Evolutionary conservation across 2,888 invertebrate species (phyloP), one percentile per base, ranked within the genome.

Genomic region (Spisula solida): DNA sequence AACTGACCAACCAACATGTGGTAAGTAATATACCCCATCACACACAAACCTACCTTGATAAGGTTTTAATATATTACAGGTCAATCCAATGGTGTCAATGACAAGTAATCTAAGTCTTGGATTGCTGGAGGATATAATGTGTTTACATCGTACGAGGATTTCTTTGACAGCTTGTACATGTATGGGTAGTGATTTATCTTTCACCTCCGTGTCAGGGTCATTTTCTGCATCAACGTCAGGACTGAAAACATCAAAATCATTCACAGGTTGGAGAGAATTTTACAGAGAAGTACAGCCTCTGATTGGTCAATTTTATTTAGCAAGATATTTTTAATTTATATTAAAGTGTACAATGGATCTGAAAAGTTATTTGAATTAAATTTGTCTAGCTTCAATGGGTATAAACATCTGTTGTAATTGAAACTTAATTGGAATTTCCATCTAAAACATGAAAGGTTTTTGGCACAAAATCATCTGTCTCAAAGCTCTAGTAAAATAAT

Each of bases 71-170:
- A 93, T 94, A 14, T 78, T 82, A 86, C 94, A 94, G 8, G 94
- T 93, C 84, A 94, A 91, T 12, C 86, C 86, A 4, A 96, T 89
- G 14, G 94, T 94, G 66, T 96, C 95, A 70, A 96, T 87, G 0
- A 95, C 94, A 14, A 95, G 87, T 41, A 96, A 91, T 70, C 95
- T 87, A 18, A 96, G 89, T 16, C 95, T 88, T 8, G 94, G 93
- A 88, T 94, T 93, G 29, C 91, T 91, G 1, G 94, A 93, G 0
- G 95, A 93, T 66, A 96, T 82, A 29, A 96, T 91, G 90, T 96
- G 96, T 85, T 94, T 94, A 87, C 95, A 94, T 85, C 96, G 88
- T n/a, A 92, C 84, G 79, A 96, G 88, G 20, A 96, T 94, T 91
- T 95, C 93, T 85, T 94, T 93, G 14, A 95, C 93, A 70, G 93